Evolutionary conservation across 1,140 invertebrate species (phyloP), one percentile per base, ranked within the genome.

Genomic region (Oedothorax gibbosus): DNA sequence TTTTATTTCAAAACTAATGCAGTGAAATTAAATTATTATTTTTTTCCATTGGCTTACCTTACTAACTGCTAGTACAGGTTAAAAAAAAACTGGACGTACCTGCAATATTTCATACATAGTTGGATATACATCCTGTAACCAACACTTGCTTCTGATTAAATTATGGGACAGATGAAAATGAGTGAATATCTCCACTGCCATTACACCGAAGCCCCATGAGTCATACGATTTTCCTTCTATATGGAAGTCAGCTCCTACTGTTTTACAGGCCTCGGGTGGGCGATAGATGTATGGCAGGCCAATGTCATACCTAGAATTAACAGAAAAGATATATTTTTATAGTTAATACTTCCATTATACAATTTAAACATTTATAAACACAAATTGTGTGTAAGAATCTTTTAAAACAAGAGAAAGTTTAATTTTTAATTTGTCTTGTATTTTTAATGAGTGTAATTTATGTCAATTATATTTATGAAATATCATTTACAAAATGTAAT

Each of bases 221-320:
- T 83, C 81, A 20, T 73, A 83, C 5, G 71, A 11, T 11, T 62
- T 21, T 15, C 81, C 60, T 14, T 75, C 56, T 14, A 75, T 49
- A 6, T 9, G 11, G 14, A 83, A 50, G 18, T 65, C 54, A 7
- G n/a, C 56, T 4, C 72, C 71, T 2, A 75, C 11, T 7, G 72
- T 21, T 7, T 51, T 10, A 9, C 71, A 83, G 7, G 72, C 60
- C 66, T 83, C 81, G 0, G 81, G 81, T 7, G 81, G 81, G 2
- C 81, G 49, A n/a, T 83, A 83, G 7, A 83, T 65, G 18, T 83
- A 73, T 10, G 81, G 81, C 9, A 83, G 21, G 9, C 81, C 81
- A 49, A 83, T 35, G n/a, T 81, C 78, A 21, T 71, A 81, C n/a
- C 78, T 81, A 65, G 2, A 54, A 53, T 6, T n/a, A 75, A 21